Evolutionary conservation across 2,113 vertebrate species (phyloP).

Genomic region (Syrrhaptes paradoxus): DNA sequence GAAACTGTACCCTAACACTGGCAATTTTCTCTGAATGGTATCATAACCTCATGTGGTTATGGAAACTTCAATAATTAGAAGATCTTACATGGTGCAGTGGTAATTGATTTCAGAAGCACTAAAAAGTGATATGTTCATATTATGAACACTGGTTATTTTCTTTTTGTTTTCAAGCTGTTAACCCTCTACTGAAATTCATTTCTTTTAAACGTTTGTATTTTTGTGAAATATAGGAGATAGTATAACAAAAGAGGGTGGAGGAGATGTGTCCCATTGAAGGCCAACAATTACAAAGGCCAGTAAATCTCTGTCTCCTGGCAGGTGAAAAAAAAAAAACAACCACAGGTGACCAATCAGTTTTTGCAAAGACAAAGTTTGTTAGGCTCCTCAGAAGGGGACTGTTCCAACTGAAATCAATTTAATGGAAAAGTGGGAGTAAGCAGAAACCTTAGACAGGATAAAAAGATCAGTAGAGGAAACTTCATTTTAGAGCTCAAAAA

Average conservation of each 20-base stretch:
- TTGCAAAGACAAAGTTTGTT: background rate
- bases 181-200: background rate
- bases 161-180: background rate
- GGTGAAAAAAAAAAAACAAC: background rate
- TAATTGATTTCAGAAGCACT: background rate
- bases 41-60: fast-evolving
- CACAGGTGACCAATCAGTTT: background rate
- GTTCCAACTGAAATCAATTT: background rate
- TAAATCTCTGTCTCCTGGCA: background rate
- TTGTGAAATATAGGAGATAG: background rate
- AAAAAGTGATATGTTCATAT: fast-evolving
- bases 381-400: background rate
- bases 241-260: background rate
- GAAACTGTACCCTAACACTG: background rate
- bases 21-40: background rate
- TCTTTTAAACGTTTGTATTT: background rate
- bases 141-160: background rate
- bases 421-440: background rate
- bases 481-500: background rate
- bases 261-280: background rate
- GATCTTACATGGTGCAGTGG: background rate
- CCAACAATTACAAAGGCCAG: background rate
- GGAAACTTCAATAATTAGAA: background rate
- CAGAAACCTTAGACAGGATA: background rate
- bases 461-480: background rate